phyloP scores from a whole-genome alignment of 2,888 invertebrate genomes.

The Melikaiella ostensackeni region DNA sequence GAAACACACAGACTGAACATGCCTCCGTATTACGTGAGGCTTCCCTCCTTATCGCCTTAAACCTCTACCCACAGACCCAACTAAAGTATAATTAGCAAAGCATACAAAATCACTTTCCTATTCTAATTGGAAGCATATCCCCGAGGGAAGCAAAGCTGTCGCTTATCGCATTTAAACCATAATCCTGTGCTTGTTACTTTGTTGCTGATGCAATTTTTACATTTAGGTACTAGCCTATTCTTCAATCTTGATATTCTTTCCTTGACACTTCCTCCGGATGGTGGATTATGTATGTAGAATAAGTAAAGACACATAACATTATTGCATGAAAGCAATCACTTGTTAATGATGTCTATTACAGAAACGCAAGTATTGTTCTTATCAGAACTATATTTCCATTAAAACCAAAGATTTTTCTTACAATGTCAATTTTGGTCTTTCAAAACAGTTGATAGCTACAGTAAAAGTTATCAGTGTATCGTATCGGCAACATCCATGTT shows the following conservation, averaged over 20 bases:
- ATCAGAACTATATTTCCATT: too few species aligned
- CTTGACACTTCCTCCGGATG: conserved; percentile 10
- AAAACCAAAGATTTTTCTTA: too few species aligned
- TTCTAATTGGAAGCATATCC: conserved; percentile 46
- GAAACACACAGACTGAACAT: conserved; percentile 3
- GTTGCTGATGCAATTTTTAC: background rate
- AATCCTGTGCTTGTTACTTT: background rate
- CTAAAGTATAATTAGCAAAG: conserved; percentile 22
- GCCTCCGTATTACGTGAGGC: conserved; percentile 42
- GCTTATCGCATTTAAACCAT: background rate
- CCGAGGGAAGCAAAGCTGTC: conserved; percentile 45
- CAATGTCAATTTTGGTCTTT: too few species aligned
- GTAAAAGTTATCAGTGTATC: too few species aligned
- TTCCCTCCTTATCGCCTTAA: conserved; percentile 43
- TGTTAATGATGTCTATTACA: background rate
- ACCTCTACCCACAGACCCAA: background rate
- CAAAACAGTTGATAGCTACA: too few species aligned
- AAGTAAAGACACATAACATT: background rate
- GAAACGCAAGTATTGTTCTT: too few species aligned
- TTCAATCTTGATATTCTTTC: background rate
- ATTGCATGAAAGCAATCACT: background rate
- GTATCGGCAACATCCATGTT: too few species aligned
- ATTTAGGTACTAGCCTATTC: background rate
- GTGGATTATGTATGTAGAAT: background rate
- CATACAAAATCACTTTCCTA: conserved; percentile 37